Evolutionary conservation across 64 coral and sea anemone genomes (phyloP).

Genomic region (Pocillopora verrucosa): DNA sequence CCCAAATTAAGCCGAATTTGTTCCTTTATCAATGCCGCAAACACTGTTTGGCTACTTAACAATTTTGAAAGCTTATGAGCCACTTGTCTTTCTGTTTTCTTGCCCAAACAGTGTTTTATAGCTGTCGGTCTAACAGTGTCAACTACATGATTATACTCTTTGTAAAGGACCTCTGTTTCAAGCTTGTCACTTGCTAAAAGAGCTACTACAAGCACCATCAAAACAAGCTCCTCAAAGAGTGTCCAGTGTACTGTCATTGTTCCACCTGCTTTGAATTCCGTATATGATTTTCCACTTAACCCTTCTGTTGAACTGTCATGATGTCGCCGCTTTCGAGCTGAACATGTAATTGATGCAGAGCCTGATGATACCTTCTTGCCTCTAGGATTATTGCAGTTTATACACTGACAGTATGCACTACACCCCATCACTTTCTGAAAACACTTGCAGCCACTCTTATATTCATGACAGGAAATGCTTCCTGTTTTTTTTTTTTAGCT

Average conservation of each 20-base stretch:
- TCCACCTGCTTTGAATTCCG: constrained; percentile 41
- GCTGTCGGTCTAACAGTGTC: constrained; percentile 27
- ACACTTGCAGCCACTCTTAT: constrained; percentile 35
- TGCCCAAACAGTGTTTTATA: constrained; percentile 31
- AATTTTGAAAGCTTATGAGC: constrained; percentile 36
- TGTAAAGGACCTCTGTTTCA: constrained; percentile 28
- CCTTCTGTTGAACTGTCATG: constrained; percentile 39
- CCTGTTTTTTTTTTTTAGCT: constrained; percentile 30
- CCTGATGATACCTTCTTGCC: constrained; percentile 8
- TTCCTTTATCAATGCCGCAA: constrained; percentile 46
- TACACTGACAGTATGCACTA: constrained; percentile 27
- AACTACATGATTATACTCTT: constrained; percentile 43
- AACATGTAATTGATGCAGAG: constrained; percentile 18
- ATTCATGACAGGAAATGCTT: constrained; percentile 46
- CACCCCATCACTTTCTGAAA: constrained; percentile 51
- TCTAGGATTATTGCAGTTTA: constrained; percentile 51
- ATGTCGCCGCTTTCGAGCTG: constrained; percentile 34
- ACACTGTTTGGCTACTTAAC: constrained; percentile 29
- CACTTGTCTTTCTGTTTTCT: constrained; percentile 54
- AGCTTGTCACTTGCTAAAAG: constrained; percentile 48
- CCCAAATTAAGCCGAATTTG: constrained; percentile 44
- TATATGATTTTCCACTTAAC: constrained; percentile 18
- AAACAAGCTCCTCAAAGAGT: constrained; percentile 52
- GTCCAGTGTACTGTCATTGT: constrained; percentile 36
- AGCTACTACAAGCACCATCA: constrained; percentile 23